phyloP scores from a whole-genome alignment of 2,888 invertebrate genomes.

The Erebia aethiops region DNA sequence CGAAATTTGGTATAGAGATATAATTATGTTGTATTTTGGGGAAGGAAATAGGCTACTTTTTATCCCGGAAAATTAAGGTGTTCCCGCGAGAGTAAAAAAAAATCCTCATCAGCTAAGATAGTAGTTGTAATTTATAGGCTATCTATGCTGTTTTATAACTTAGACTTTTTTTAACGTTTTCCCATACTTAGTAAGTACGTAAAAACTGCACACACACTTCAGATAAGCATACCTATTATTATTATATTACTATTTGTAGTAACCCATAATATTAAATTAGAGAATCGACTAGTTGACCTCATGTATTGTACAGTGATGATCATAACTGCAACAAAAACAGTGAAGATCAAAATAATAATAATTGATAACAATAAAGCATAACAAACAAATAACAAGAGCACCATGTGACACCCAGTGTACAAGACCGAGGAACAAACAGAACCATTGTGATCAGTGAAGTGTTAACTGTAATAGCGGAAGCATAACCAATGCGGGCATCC shows the following conservation, averaged over 20 bases:
- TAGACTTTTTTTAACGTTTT: too few relatives aligned
- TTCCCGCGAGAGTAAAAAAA: too few relatives aligned
- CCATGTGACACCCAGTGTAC: slow-evolving; percentile 23
- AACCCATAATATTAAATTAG: background rate
- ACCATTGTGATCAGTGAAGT: slow-evolving; percentile 32
- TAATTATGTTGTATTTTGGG: too few relatives aligned
- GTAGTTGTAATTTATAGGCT: too few relatives aligned
- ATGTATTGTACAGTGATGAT: background rate
- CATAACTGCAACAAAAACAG: background rate
- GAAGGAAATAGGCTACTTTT: too few relatives aligned
- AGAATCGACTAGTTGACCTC: background rate
- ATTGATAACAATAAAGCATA: background rate
- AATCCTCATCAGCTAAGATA: too few relatives aligned
- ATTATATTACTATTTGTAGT: background rate
- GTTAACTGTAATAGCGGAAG: slow-evolving; percentile 43
- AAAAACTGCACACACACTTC: too few relatives aligned
- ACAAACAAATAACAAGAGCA: slow-evolving; percentile 12
- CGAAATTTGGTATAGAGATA: too few relatives aligned
- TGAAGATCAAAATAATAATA: background rate
- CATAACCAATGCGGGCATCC: slow-evolving; percentile 69
- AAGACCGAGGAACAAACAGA: slow-evolving; percentile 35
- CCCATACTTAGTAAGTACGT: too few relatives aligned
- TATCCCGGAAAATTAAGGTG: too few relatives aligned
- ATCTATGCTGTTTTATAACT: too few relatives aligned
- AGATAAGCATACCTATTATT: too few relatives aligned